phyloP scores from a whole-genome alignment of 2,797 vertebrate genomes.

The Silurus aristotelis region DNA sequence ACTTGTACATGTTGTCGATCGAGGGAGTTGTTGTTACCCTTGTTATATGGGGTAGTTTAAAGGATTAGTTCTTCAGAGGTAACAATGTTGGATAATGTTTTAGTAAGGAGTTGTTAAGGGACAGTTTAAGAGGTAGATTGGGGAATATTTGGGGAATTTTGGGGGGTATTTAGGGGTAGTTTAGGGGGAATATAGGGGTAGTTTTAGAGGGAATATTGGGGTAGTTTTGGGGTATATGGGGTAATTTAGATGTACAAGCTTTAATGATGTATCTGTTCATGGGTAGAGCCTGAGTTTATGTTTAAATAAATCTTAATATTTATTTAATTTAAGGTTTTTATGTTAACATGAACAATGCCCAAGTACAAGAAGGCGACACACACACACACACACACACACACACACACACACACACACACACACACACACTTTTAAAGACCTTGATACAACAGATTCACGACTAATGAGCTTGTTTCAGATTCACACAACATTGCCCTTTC shows the following conservation, averaged over 20 bases:
- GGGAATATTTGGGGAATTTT: neutral
- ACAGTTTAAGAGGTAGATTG: too few relatives aligned
- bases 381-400: neutral
- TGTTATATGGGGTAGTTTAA: neutral
- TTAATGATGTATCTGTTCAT: neutral
- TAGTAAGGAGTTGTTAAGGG: neutral
- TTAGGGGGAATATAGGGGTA: neutral
- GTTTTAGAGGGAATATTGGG: neutral
- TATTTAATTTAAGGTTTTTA: neutral
- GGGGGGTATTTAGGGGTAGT: neutral
- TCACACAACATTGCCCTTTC: conserved; percentile 19
- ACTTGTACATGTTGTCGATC: neutral
- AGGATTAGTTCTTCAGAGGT: neutral
- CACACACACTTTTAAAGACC: neutral
- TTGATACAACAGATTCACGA: conserved; percentile 24
- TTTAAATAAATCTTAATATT: neutral
- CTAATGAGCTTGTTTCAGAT: conserved; percentile 18
- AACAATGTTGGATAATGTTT: neutral
- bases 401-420: conserved; percentile 11
- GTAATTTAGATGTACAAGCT: neutral
- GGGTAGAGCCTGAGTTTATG: neutral
- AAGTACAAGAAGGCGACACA: neutral
- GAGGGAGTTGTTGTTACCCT: neutral
- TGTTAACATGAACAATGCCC: neutral
- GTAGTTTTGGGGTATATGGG: neutral